Conservation (phyloP, 2,888 invertebrate species). For the Hirtodrosophila cameraria region DNA sequence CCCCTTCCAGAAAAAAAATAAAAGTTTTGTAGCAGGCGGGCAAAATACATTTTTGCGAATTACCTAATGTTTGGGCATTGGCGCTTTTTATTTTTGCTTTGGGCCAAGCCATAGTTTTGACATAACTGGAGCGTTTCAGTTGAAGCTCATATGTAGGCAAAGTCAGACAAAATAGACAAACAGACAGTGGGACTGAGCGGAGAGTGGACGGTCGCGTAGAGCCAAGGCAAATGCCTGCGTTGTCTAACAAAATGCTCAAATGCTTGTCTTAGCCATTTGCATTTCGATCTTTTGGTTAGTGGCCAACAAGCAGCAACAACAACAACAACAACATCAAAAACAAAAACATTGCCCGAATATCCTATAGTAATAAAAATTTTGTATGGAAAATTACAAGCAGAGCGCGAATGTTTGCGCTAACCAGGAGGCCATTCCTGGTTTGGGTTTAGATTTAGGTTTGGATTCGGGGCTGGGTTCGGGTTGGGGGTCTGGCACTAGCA, state of each 20-base stretch:
- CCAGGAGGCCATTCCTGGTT: conserved; percentile 31
- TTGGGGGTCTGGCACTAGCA: neutral
- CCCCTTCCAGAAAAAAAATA: conserved; percentile 5
- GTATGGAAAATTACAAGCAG: conserved; percentile 65
- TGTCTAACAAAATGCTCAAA: conserved; percentile 75
- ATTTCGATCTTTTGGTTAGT: conserved; percentile 77
- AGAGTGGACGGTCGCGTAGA: conserved; percentile 32
- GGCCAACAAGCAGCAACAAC: conserved; percentile 45
- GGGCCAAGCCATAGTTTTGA: conserved; percentile 58
- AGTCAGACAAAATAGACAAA: neutral
- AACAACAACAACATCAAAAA: conserved; percentile 18
- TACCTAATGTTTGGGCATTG: conserved; percentile 58
- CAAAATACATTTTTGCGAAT: conserved; percentile 41
- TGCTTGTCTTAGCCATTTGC: conserved; percentile 76
- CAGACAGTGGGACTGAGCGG: conserved; percentile 11
- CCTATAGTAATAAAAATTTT: conserved; percentile 77
- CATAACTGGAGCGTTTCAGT: conserved; percentile 71
- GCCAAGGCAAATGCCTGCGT: conserved; percentile 44
- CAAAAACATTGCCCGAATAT: conserved; percentile 42
- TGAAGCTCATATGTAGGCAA: conserved; percentile 44
- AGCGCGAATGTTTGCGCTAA: conserved; percentile 24
- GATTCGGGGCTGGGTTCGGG: conserved; percentile 1
- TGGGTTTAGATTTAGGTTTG: conserved; percentile 12
- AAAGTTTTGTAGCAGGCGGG: conserved; percentile 32
- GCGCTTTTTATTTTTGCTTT: conserved; percentile 42